A percentile compares a stretch with the other conserved stretches of the same genome.
phyloP scores from a whole-genome alignment of 1,140 invertebrate genomes.

The Ooceraea biroi region DNA sequence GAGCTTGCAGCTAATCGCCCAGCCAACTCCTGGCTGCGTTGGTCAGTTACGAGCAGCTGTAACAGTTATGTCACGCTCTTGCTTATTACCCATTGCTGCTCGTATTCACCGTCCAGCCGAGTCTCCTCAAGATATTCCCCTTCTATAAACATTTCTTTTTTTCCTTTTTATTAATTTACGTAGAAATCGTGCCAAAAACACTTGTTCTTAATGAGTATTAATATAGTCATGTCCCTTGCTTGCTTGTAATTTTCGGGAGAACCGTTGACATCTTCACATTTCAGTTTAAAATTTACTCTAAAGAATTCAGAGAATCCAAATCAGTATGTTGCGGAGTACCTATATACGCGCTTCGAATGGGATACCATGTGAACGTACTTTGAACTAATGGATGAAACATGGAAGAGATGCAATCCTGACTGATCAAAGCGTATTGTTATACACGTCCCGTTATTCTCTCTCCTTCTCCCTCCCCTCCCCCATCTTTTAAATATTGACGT shows the following conservation, averaged over 20 bases:
- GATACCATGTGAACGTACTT: not conserved
- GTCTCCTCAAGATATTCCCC: too few relatives aligned
- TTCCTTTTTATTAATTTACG: not conserved
- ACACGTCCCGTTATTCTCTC: not conserved
- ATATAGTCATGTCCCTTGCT: not conserved
- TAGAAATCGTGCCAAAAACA: not conserved
- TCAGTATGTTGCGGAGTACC: too few relatives aligned
- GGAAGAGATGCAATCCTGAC: not conserved
- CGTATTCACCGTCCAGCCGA: not conserved
- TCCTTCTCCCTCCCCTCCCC: not conserved
- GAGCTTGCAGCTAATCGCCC: conserved; percentile 24
- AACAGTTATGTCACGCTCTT: not conserved
- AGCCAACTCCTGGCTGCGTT: conserved; percentile 27
- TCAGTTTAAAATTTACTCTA: not conserved
- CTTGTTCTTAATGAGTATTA: not conserved
- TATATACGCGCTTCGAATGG: too few relatives aligned
- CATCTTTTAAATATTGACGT: conserved; percentile 20
- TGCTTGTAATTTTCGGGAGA: not conserved
- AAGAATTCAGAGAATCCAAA: not conserved
- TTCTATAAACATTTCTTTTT: too few relatives aligned
- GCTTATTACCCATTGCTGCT: not conserved
- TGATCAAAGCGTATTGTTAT: not conserved
- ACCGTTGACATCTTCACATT: not conserved
- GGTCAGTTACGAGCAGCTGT: conserved; percentile 11
- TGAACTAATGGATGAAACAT: not conserved